Conservation (phyloP, 2,888 invertebrate species). For the Sarcophaga variegata region DNA sequence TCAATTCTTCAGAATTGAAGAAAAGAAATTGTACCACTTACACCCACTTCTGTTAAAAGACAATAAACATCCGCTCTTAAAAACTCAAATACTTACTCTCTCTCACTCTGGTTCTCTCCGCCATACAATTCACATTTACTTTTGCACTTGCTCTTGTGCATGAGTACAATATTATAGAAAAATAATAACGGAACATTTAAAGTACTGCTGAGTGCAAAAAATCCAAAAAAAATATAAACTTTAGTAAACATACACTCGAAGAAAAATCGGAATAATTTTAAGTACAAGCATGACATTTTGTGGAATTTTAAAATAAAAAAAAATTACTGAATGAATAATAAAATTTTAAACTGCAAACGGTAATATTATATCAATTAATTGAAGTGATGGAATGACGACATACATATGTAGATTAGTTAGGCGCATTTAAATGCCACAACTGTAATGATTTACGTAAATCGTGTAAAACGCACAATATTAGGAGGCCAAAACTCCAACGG, state of each 20-base stretch:
- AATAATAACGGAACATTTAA: constrained; percentile 44
- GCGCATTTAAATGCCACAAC: no score
- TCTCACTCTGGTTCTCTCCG: background rate
- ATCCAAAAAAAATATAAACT: constrained; percentile 26
- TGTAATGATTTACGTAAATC: no score
- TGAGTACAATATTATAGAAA: background rate
- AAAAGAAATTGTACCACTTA: constrained; percentile 36
- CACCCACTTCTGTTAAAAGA: constrained; percentile 40
- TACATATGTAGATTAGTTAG: no score
- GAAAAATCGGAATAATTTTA: background rate
- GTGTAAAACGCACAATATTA: no score
- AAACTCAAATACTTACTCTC: constrained; percentile 5
- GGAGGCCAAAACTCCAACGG: no score
- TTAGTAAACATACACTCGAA: background rate
- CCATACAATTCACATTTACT: background rate
- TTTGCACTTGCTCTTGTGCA: no score
- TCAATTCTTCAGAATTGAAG: background rate
- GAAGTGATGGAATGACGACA: no score
- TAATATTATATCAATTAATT: no score
- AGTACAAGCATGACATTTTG: no score
- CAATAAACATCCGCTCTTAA: constrained; percentile 52
- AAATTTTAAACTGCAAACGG: no score
- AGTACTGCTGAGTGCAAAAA: constrained; percentile 11
- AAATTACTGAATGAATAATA: no score
- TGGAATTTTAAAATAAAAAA: no score